These are phyloP conservation scores for Urocynchramus pylzowi DNA, from an alignment of 2,113 vertebrate species.

Conservation along the genomic window DNA sequence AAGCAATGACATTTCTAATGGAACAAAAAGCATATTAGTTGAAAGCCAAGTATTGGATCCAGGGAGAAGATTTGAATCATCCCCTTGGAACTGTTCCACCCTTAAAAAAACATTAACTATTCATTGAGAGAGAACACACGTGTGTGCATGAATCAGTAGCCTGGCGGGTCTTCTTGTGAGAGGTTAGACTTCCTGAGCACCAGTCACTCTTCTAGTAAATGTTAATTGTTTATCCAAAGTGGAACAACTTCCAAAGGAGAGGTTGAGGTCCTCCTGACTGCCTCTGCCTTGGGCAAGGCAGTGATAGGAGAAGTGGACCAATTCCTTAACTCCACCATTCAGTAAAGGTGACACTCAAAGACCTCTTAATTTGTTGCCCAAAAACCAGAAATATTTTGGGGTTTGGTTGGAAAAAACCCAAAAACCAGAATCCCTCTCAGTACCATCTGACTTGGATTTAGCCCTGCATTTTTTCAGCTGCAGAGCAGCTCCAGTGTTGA, in stretches of 20 bases:
- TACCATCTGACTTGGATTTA: neutral
- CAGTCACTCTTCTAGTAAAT: conserved; percentile 10
- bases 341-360: neutral
- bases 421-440: neutral
- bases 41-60: conserved; percentile 46
- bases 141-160: conserved; percentile 57
- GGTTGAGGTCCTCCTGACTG: neutral
- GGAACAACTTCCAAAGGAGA: neutral
- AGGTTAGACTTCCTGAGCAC: conserved; percentile 38
- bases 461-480: neutral
- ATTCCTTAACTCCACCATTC: neutral
- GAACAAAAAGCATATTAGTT: conserved; percentile 54
- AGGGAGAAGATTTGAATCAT: conserved; percentile 46
- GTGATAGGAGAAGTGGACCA: neutral
- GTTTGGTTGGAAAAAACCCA: rapidly evolving
- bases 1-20: conserved; percentile 19
- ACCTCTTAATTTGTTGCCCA: neutral
- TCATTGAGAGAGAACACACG: conserved; percentile 13
- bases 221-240: conserved; percentile 3
- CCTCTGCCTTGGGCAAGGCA: neutral
- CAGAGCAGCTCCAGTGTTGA: neutral
- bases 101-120: conserved; percentile 44
- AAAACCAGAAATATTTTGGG: neutral
- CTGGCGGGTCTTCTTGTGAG: neutral
- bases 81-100: conserved; percentile 29